Evolutionary conservation across 2,888 invertebrate species (phyloP).

Genomic region (Mayetiola destructor): DNA sequence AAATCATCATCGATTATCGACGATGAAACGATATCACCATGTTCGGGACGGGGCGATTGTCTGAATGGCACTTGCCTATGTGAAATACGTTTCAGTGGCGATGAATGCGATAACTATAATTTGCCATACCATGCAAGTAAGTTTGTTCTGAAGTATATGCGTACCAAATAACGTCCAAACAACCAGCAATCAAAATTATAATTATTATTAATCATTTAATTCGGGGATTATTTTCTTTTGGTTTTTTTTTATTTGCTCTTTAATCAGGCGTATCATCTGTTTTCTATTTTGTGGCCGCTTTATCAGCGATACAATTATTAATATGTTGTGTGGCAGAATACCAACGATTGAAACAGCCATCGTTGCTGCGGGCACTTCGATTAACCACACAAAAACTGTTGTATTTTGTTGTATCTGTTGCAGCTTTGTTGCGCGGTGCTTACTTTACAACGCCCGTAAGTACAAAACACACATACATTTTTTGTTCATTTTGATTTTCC

Average conservation of each 20-base stretch:
- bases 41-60: conserved; percentile 83
- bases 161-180: not conserved
- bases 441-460: conserved; percentile 82
- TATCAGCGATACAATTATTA: conserved; percentile 70
- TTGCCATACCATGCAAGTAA: conserved; percentile 55
- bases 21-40: too few relatives aligned
- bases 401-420: conserved; percentile 74
- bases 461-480: conserved; percentile 19
- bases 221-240: not conserved
- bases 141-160: conserved; percentile 17
- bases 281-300: conserved; percentile 68
- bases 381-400: conserved; percentile 82
- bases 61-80: conserved; percentile 83
- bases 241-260: too few relatives aligned
- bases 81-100: conserved; percentile 75
- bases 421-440: conserved; percentile 69
- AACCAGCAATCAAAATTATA: not conserved
- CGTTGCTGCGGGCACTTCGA: conserved; percentile 64
- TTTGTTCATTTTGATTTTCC: too few relatives aligned
- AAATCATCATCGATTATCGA: too few relatives aligned
- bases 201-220: not conserved
- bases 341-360: conserved; percentile 67
- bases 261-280: conserved; percentile 49
- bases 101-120: conserved; percentile 69
- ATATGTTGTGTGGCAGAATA: conserved; percentile 73